These are phyloP conservation scores for Coilia nasus DNA, from an alignment of 2,797 vertebrate species.

Conservation along the genomic window DNA sequence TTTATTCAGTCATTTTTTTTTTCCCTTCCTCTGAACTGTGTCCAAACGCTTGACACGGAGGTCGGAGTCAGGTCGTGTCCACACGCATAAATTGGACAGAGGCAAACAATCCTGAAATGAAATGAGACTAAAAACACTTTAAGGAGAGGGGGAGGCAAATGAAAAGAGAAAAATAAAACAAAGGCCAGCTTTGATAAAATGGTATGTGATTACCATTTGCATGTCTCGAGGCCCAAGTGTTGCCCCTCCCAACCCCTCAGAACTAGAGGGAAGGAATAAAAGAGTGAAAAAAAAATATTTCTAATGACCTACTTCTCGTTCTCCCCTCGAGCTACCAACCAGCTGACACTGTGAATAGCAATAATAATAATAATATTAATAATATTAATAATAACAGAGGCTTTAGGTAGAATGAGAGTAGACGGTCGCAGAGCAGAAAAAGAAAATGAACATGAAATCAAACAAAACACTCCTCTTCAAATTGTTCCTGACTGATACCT, in stretches of 20 bases:
- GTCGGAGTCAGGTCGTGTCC: slow-evolving; percentile 31
- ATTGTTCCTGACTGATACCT: not conserved
- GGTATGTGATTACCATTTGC: slow-evolving; percentile 51
- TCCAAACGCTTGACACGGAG: slow-evolving; percentile 31
- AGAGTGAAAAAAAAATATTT: slow-evolving; percentile 48
- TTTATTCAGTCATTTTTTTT: not conserved
- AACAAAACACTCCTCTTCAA: not conserved
- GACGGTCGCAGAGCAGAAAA: not conserved
- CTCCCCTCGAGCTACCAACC: slow-evolving; percentile 36
- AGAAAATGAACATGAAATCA: not conserved
- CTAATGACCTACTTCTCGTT: slow-evolving; percentile 52
- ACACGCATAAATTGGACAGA: slow-evolving; percentile 19
- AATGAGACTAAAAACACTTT: slow-evolving; percentile 34
- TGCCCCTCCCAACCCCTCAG: slow-evolving; percentile 34
- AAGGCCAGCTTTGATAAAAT: slow-evolving; percentile 45
- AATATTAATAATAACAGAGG: slow-evolving; percentile 37
- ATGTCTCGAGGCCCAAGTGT: slow-evolving; percentile 38
- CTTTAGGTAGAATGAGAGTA: slow-evolving; percentile 30
- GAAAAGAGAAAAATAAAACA: slow-evolving; percentile 2
- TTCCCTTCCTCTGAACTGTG: not conserved
- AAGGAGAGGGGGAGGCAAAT: slow-evolving; percentile 27
- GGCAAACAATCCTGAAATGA: slow-evolving; percentile 20
- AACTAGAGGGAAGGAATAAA: slow-evolving; percentile 41
- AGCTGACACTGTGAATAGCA: slow-evolving; percentile 34
- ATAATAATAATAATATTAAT: slow-evolving; percentile 25